phyloP scores from a whole-genome alignment of 2,113 vertebrate species.

The Sturnira hondurensis region DNA sequence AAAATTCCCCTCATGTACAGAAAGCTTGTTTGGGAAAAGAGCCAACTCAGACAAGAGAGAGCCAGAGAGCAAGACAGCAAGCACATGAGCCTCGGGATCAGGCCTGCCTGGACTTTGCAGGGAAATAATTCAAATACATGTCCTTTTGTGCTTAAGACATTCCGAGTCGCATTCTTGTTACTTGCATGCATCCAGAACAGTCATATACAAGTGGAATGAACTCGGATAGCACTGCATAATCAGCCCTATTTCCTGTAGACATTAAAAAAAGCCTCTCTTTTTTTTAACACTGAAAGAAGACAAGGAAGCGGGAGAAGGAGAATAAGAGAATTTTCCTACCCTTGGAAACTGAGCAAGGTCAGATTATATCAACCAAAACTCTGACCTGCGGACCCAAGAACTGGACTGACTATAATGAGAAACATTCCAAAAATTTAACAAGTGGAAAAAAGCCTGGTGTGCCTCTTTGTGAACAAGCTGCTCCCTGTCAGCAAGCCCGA shows the following conservation, averaged over 20 bases:
- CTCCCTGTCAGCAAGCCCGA: constrained; percentile 7
- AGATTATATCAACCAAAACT: constrained; percentile 11
- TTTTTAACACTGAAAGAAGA: background rate
- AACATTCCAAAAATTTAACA: constrained; percentile 57
- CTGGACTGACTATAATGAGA: constrained; percentile 51
- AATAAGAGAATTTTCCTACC: constrained; percentile 26
- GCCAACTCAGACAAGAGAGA: background rate
- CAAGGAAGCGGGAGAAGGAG: background rate
- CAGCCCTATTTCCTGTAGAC: constrained; percentile 1
- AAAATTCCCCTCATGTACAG: background rate
- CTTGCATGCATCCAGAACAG: background rate
- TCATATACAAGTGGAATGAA: background rate
- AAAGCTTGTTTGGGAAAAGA: background rate
- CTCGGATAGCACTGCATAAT: background rate
- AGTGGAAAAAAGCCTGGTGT: constrained; percentile 45
- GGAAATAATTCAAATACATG: background rate
- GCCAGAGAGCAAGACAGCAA: background rate
- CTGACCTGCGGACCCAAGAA: constrained; percentile 39
- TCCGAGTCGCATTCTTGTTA: background rate
- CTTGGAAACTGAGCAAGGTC: constrained; percentile 54
- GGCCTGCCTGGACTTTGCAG: background rate
- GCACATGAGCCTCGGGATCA: background rate
- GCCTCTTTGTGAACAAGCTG: constrained; percentile 24
- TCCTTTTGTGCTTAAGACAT: background rate
- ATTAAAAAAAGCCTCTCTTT: background rate